Conservation (phyloP, 1,140 invertebrate genomes). For the Drosophila funebris region DNA sequence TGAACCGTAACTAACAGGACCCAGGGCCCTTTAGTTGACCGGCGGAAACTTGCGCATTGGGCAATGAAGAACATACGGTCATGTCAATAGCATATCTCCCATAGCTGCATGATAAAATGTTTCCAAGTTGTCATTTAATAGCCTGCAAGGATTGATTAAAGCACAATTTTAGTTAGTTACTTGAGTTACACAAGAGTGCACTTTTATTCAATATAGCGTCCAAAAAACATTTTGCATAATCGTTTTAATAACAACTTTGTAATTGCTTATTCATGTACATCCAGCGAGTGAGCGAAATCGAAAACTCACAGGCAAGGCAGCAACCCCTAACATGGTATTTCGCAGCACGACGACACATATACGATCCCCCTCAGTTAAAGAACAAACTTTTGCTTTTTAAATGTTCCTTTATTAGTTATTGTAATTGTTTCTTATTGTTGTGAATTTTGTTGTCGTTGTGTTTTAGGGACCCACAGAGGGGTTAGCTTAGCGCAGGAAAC, state of each 20-base stretch:
- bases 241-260: constrained; percentile 82
- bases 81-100: background rate
- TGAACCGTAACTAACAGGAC: background rate
- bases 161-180: constrained; percentile 25
- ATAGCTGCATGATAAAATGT: background rate
- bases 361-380: constrained; percentile 31
- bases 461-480: constrained; percentile 11
- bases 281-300: constrained; percentile 32
- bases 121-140: background rate
- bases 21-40: constrained; percentile 29
- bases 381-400: constrained; percentile 80
- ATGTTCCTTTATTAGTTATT: constrained; percentile 81
- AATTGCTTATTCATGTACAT: constrained; percentile 81
- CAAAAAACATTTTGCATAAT: constrained; percentile 69
- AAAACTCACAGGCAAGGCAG: constrained; percentile 13
- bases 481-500: constrained; percentile 15
- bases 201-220: constrained; percentile 57
- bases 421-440: constrained; percentile 73
- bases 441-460: constrained; percentile 38
- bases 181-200: constrained; percentile 35
- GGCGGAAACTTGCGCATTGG: constrained; percentile 1
- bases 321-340: constrained; percentile 6
- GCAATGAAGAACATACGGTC: background rate
- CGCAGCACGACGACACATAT: constrained; percentile 1
- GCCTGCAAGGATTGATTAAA: constrained; percentile 37